Evolutionary conservation across 1,140 invertebrate genomes (phyloP).

Genomic region (Eupeodes corollae): DNA sequence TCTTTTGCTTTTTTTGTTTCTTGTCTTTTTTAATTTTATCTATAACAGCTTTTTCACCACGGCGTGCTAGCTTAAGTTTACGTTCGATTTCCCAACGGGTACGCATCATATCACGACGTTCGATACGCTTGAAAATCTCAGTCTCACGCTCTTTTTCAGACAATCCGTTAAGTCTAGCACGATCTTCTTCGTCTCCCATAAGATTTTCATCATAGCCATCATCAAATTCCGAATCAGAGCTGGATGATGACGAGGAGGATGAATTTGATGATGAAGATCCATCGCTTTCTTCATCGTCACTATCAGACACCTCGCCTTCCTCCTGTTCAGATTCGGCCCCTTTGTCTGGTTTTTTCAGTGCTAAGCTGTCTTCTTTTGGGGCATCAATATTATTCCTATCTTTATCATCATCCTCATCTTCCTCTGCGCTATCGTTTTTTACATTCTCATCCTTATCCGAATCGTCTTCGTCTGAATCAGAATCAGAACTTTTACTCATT

Average conservation of each 20-base stretch:
- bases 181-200: slow-evolving; percentile 94
- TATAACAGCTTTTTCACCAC: slow-evolving; percentile 59
- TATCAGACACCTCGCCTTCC: slow-evolving; percentile 31
- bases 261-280: slow-evolving; percentile 16
- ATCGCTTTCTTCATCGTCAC: slow-evolving; percentile 19
- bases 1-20: slow-evolving; percentile 42
- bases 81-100: slow-evolving; percentile 94
- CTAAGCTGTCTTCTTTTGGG: not conserved
- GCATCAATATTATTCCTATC: not conserved
- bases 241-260: slow-evolving; percentile 26
- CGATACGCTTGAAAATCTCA: slow-evolving; percentile 92
- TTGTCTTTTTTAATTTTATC: slow-evolving; percentile 44
- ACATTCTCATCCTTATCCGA: slow-evolving; percentile 18
- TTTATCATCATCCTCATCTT: slow-evolving; percentile 11
- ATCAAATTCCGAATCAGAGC: slow-evolving; percentile 43
- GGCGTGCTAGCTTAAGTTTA: slow-evolving; percentile 77
- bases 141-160: slow-evolving; percentile 96
- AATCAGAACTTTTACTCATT: slow-evolving; percentile 49
- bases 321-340: slow-evolving; percentile 17
- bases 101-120: slow-evolving; percentile 84
- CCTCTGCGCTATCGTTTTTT: slow-evolving; percentile 5
- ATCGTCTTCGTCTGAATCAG: slow-evolving; percentile 44
- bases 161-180: slow-evolving; percentile 75
- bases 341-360: not conserved
- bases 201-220: slow-evolving; percentile 85